Base-by-base conservation (phyloP, 2,888 invertebrate species). In the Glaucopsyche alexis region DNA sequence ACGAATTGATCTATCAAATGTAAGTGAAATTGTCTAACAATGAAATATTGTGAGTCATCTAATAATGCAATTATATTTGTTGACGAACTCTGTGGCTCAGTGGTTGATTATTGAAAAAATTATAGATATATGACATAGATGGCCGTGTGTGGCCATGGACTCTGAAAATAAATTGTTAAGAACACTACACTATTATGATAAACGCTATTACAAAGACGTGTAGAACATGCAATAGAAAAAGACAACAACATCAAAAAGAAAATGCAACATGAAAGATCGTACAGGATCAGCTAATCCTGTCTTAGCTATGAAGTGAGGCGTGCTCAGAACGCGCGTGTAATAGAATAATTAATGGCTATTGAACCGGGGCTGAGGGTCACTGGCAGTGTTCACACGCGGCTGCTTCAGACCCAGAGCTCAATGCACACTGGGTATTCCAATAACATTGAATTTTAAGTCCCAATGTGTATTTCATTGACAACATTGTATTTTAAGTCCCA, bases 311-410 rank as follows among this genome's bases (percentile, higher is more conserved):
- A 42, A 42, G 19, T 66, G 72, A 72, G 52, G 67, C 72, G 72
- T 72, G 52, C 87, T 88, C 88, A 88, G 85, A 80, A 85, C 84
- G 83, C 85, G 86, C 85, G 83, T 81, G 85, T 88, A 89, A 90
- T 90, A 87, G 88, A 89, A 89, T 90, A 90, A 90, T 91, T 88
- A 90, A 90, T 89, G 87, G 89, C 81, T 85, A 80, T 82, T 79
- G 83, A 81, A 80, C 82, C 82, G 82, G 8, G 80, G 75, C 77
- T 45, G 49, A 76, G 84, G 87, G 89, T 88, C 89, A 89, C 83
- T 88, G 88, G 87, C 89, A 88, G 85, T 79, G 79, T 82, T 80
- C 79, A 78, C 76, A 78, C 79, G 76, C 40, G 38, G n/a, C 66
- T 16, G 67, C 67, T 49, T 69, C 13, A 67, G 49, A 49, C 69